Conservation (phyloP, 2,113 vertebrate genomes). For the Ictidomys tridecemlineatus region DNA sequence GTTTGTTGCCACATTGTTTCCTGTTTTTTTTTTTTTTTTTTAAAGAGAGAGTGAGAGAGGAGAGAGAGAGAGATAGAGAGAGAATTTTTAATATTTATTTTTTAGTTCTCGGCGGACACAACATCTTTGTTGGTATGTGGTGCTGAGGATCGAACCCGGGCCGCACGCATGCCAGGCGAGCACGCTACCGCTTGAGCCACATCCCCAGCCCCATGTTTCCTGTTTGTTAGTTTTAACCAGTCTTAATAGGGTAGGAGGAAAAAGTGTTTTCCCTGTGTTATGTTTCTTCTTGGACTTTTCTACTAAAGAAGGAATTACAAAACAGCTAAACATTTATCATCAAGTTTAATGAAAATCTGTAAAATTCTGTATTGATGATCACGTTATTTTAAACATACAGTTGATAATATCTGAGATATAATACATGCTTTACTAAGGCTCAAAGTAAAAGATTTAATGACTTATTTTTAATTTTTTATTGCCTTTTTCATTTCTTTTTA, state of each 20-base stretch:
- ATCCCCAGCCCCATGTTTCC: too few species aligned
- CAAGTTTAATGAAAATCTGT: not conserved
- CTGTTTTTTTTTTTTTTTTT: too few species aligned
- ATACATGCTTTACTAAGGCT: not conserved
- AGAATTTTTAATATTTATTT: too few species aligned
- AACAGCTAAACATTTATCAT: not conserved
- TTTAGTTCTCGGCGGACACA: too few species aligned
- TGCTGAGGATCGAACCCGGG: too few species aligned
- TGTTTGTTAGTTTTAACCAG: not conserved
- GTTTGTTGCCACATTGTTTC: not conserved
- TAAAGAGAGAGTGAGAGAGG: too few species aligned
- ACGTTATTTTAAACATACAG: not conserved
- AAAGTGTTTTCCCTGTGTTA: not conserved
- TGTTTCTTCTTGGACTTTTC: not conserved
- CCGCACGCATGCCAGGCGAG: too few species aligned
- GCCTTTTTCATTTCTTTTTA: not conserved
- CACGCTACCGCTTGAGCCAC: too few species aligned
- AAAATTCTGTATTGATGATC: not conserved
- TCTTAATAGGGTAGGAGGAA: not conserved
- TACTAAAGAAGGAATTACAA: not conserved
- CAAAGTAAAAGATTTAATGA: not conserved
- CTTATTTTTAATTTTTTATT: not conserved
- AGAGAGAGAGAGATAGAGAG: too few species aligned
- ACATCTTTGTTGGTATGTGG: too few species aligned
- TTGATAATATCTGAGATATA: not conserved